Evolutionary conservation across 2,888 invertebrate genomes (phyloP).

Genomic region (Aricia artaxerxes): DNA sequence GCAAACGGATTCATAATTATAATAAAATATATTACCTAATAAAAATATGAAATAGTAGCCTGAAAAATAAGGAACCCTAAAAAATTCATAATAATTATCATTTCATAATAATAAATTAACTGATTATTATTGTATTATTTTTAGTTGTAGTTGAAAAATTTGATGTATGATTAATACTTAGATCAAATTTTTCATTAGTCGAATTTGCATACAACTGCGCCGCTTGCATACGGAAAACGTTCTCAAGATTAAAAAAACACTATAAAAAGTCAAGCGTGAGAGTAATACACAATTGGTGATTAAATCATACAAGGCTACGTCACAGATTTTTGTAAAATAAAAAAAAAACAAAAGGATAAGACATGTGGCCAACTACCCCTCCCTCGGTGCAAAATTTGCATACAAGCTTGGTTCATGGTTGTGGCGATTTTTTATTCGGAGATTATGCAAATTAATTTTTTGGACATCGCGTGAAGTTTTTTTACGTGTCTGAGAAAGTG

Average conservation of each 20-base stretch:
- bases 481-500: conserved; percentile 54
- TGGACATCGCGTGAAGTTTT: conserved; percentile 57
- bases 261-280: conserved; percentile 61
- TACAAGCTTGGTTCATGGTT: conserved; percentile 50
- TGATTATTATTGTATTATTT: neutral
- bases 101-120: neutral
- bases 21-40: too few species aligned
- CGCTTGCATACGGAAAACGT: conserved; percentile 34
- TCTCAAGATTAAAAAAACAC: conserved; percentile 44
- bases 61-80: too few species aligned
- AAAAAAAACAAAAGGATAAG: conserved; percentile 47
- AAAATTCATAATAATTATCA: neutral
- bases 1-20: too few species aligned
- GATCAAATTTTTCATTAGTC: neutral
- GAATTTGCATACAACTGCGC: conserved; percentile 24
- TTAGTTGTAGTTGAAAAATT: neutral
- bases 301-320: conserved; percentile 61
- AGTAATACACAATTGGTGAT: conserved; percentile 66
- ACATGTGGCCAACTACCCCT: conserved; percentile 60
- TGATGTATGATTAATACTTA: neutral
- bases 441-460: conserved; percentile 76
- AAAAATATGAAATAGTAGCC: too few species aligned
- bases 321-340: conserved; percentile 65
- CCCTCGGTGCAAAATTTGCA: conserved; percentile 61
- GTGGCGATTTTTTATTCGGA: conserved; percentile 72